Percentiles rank a stretch among this genome's conserved stretches.
These are phyloP conservation scores for Rhimphoctona megacephalus DNA, from an alignment of 2,888 invertebrate genomes.

Conservation along the genomic window DNA sequence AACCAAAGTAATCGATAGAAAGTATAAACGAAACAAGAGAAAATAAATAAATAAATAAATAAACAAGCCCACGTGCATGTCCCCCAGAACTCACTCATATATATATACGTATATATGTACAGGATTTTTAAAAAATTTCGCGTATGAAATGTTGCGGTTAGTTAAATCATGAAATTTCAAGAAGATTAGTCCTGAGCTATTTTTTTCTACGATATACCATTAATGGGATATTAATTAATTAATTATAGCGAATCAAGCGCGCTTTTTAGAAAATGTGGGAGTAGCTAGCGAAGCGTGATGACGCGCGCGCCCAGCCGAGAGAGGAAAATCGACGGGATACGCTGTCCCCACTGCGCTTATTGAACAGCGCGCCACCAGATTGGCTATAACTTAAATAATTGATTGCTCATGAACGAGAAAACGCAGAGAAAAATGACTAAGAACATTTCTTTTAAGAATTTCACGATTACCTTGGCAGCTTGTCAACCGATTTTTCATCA, in stretches of 20 bases:
- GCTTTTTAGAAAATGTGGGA: neutral
- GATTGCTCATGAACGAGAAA: neutral
- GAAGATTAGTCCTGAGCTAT: neutral
- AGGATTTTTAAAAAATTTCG: neutral
- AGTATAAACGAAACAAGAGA: constrained; percentile 73
- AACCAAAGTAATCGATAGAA: constrained; percentile 79
- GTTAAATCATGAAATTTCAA: neutral
- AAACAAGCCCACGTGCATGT: constrained; percentile 39
- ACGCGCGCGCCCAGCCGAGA: neutral
- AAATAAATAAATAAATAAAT: constrained; percentile 23
- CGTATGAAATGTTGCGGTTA: neutral
- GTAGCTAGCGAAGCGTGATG: neutral
- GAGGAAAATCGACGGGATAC: neutral
- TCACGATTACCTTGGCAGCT: neutral
- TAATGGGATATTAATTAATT: neutral
- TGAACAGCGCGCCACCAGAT: neutral
- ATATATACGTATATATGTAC: constrained; percentile 8
- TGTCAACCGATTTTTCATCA: neutral
- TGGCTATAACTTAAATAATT: neutral
- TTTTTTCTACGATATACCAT: neutral
- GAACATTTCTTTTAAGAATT: neutral
- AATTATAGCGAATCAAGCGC: neutral
- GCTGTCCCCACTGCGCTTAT: neutral
- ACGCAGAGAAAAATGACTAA: neutral
- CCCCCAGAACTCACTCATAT: constrained; percentile 36